These are phyloP conservation scores for Ardeotis arabs DNA, from an alignment of 2,113 vertebrate species.

Conservation along the genomic window DNA sequence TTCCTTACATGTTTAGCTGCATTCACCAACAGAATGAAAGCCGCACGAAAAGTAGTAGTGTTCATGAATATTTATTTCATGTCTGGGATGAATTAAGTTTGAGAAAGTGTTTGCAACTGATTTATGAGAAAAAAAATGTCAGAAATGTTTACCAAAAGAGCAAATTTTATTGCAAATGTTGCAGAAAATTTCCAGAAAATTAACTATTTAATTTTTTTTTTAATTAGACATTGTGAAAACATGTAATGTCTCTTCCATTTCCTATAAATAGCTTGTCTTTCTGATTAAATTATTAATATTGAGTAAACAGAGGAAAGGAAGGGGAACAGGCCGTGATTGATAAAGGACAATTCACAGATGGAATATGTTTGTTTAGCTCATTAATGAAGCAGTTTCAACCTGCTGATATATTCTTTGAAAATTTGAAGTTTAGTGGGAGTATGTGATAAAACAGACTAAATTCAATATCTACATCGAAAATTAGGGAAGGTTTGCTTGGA, in stretches of 20 bases:
- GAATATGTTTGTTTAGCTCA: not conserved
- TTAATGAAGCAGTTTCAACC: not conserved
- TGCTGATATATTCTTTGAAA: not conserved
- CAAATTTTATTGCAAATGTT: not conserved
- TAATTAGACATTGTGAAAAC: not conserved
- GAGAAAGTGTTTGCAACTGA: not conserved
- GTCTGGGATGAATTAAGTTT: not conserved
- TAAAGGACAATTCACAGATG: not conserved
- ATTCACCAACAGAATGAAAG: not conserved
- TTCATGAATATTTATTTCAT: not conserved
- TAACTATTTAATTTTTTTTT: not conserved
- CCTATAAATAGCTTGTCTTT: not conserved
- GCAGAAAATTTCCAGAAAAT: not conserved
- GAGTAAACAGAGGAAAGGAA: not conserved
- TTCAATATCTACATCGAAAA: not conserved
- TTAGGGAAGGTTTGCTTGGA: not conserved
- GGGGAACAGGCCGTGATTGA: not conserved
- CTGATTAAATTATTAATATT: not conserved
- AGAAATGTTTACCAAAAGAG: not conserved
- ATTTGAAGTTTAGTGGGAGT: not conserved
- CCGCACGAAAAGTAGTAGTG: not conserved
- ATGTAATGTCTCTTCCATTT: not conserved
- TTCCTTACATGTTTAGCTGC: not conserved
- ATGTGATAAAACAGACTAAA: not conserved
- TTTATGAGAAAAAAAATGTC: not conserved